phyloP scores from a whole-genome alignment of 2,797 vertebrate genomes.

The Knipowitschia caucasica region DNA sequence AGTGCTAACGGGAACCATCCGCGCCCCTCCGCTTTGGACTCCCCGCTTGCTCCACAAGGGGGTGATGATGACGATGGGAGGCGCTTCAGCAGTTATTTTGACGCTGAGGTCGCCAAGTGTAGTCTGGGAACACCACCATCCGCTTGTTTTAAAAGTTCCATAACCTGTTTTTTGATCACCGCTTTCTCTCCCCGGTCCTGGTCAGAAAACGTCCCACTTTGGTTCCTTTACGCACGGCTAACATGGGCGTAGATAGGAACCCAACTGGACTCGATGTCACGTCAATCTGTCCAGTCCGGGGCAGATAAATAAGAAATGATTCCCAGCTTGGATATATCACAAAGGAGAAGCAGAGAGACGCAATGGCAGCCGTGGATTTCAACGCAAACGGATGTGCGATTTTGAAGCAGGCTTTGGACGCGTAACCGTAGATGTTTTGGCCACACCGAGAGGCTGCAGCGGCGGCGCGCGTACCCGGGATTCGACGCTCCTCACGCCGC shows the following conservation, averaged over 20 bases:
- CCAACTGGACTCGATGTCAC: conserved; percentile 28
- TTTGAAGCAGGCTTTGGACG: background rate
- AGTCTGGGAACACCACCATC: conserved; percentile 6
- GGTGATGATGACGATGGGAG: conserved; percentile 19
- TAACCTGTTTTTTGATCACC: accelerated
- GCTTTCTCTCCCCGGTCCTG: too few species aligned
- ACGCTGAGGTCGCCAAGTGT: conserved; percentile 12
- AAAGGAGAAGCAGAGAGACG: background rate
- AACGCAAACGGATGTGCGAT: background rate
- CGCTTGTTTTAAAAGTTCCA: conserved; percentile 14
- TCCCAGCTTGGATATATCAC: conserved; percentile 9
- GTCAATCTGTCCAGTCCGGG: conserved; percentile 26
- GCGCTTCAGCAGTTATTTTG: conserved; percentile 29
- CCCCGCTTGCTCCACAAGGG: background rate
- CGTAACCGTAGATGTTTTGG: background rate
- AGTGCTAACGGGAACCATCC: conserved; percentile 3
- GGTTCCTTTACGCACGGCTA: background rate
- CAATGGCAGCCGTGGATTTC: background rate
- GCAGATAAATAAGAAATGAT: conserved; percentile 55
- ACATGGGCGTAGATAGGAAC: conserved; percentile 26
- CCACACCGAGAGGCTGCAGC: conserved; percentile 10
- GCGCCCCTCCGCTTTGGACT: conserved; percentile 11
- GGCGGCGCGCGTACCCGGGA: conserved; percentile 12
- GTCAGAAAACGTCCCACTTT: accelerated
- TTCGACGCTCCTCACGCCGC: conserved; percentile 16